Evolutionary conservation across 2,797 vertebrate genomes (phyloP).

Genomic region (Lycodopsis pacificus): DNA sequence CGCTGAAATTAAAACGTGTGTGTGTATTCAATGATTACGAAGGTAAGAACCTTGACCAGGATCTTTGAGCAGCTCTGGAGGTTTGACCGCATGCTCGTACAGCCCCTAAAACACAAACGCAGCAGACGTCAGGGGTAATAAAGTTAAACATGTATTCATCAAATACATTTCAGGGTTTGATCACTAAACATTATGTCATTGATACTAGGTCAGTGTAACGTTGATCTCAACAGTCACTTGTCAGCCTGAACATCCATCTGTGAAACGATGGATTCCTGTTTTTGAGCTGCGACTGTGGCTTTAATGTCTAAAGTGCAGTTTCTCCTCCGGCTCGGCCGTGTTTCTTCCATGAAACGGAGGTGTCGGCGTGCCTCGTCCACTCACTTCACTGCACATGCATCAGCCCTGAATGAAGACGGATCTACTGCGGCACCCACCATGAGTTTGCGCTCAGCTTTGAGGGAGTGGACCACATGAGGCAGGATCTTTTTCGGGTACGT

Average conservation of each 20-base stretch:
- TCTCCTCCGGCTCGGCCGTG: not conserved
- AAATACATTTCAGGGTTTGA: no score
- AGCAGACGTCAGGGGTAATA: not conserved
- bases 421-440: slow-evolving; percentile 80
- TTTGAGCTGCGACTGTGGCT: not conserved
- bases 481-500: slow-evolving; percentile 88
- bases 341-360: not conserved
- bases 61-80: slow-evolving; percentile 79
- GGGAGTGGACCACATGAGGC: slow-evolving; percentile 82
- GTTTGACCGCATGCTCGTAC: slow-evolving; percentile 78
- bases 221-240: no score
- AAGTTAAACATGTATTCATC: no score
- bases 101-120: slow-evolving; percentile 82
- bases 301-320: not conserved
- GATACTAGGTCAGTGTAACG: no score
- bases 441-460: slow-evolving; percentile 89
- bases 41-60: slow-evolving; percentile 83
- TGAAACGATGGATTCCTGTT: no score
- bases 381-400: not conserved
- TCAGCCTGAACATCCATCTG: no score
- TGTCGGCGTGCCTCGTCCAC: no score
- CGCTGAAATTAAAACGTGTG: no score
- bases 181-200: no score
- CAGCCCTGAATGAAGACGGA: not conserved
- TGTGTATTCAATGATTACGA: not conserved